phyloP scores from a whole-genome alignment of 2,797 vertebrate genomes.

The Hypotaenidia philippensis region DNA sequence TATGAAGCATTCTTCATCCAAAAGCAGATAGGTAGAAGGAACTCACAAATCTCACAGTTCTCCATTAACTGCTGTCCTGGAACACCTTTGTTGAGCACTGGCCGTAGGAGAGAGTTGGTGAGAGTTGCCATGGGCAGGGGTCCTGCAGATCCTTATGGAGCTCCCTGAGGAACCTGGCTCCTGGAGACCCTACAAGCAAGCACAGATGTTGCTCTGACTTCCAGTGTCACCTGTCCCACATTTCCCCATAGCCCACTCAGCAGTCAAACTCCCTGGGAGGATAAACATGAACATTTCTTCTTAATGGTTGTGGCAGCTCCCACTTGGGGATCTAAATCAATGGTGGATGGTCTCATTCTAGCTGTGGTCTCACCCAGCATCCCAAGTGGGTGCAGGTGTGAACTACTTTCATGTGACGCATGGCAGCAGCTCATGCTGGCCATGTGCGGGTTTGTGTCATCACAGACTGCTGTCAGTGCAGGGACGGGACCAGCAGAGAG shows the following conservation, averaged over 20 bases:
- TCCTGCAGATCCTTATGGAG: not conserved
- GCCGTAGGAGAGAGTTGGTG: not conserved
- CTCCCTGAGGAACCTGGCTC: not conserved
- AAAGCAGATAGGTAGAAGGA: not conserved
- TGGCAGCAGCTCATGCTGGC: not conserved
- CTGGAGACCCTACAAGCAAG: not conserved
- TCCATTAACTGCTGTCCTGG: not conserved
- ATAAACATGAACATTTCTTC: not conserved
- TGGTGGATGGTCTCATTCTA: not conserved
- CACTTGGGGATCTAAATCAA: not conserved
- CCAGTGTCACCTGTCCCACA: not conserved
- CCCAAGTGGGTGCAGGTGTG: not conserved
- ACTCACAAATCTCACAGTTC: not conserved
- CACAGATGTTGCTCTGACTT: not conserved
- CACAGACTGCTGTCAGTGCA: not conserved
- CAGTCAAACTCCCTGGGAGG: not conserved
- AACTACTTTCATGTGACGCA: not conserved
- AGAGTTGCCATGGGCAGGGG: rapidly evolving
- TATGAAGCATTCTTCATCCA: not conserved
- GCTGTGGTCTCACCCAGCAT: not conserved
- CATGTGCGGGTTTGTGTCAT: not conserved
- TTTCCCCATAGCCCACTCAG: not conserved
- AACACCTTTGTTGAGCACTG: not conserved
- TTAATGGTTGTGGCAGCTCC: not conserved
- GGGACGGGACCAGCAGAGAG: not conserved